Evolutionary conservation across 1,140 invertebrate genomes (phyloP).

Genomic region (Saccostrea echinata): DNA sequence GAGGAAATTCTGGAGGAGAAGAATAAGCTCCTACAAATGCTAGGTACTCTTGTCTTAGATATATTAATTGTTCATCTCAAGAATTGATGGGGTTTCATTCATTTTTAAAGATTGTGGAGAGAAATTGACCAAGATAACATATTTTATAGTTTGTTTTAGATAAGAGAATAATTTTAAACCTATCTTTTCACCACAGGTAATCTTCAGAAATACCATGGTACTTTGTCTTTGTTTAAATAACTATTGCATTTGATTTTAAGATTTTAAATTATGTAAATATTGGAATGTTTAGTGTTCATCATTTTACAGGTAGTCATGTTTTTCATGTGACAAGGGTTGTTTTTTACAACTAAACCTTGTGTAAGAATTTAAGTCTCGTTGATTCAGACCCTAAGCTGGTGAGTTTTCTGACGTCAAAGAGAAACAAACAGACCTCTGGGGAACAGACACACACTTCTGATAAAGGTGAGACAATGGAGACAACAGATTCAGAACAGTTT

Average conservation of each 20-base stretch:
- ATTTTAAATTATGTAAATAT: too few relatives aligned
- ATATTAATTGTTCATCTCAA: background rate
- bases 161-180: too few relatives aligned
- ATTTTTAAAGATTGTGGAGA: background rate
- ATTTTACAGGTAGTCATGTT: too few relatives aligned
- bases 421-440: slow-evolving; percentile 4
- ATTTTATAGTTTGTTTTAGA: too few relatives aligned
- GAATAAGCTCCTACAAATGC: slow-evolving; percentile 83
- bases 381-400: slow-evolving; percentile 13
- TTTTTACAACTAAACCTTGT: too few relatives aligned
- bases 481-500: background rate
- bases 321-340: too few relatives aligned
- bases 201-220: too few relatives aligned
- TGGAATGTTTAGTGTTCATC: too few relatives aligned
- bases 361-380: background rate
- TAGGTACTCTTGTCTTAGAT: slow-evolving; percentile 80
- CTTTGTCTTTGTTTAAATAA: too few relatives aligned
- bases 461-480: background rate
- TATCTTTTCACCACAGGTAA: too few relatives aligned
- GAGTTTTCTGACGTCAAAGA: slow-evolving; percentile 32
- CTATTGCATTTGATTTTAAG: too few relatives aligned
- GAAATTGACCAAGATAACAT: background rate
- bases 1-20: slow-evolving; percentile 89
- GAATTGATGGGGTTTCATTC: background rate
- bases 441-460: background rate